Percentiles rank a stretch among this genome's conserved stretches.
These are phyloP conservation scores for Clarias pachynema DNA, from an alignment of 2,797 vertebrate genomes.

Conservation along the genomic window DNA sequence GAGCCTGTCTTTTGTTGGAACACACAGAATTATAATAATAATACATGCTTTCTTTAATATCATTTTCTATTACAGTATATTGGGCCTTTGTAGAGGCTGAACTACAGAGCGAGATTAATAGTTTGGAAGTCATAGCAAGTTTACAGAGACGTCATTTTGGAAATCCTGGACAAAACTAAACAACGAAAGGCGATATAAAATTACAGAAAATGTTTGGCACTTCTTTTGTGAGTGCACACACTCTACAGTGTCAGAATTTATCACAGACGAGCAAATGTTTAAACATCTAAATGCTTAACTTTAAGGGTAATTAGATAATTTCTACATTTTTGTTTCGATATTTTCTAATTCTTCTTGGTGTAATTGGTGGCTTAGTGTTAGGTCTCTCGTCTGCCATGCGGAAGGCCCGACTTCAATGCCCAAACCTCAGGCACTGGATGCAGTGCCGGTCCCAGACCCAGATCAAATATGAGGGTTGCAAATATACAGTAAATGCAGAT, in stretches of 20 bases:
- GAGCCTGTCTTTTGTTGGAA: constrained; percentile 30
- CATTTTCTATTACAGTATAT: background rate
- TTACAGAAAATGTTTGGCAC: background rate
- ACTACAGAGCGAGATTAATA: constrained; percentile 14
- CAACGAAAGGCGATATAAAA: background rate
- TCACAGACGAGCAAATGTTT: background rate
- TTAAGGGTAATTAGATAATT: background rate
- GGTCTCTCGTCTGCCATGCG: no score
- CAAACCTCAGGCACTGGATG: no score
- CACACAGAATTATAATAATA: constrained; percentile 28
- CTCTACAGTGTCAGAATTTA: background rate
- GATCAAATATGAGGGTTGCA: no score
- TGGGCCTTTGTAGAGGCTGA: background rate
- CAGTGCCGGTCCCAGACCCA: no score
- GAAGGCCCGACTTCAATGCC: no score
- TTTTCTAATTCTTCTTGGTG: background rate
- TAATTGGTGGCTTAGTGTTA: no score
- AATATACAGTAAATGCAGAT: background rate
- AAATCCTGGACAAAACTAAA: background rate
- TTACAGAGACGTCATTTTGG: background rate
- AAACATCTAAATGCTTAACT: background rate
- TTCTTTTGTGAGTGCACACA: background rate
- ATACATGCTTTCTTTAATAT: constrained; percentile 25
- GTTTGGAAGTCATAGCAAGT: background rate
- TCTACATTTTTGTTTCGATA: background rate